These are phyloP conservation scores for Tapirus terrestris DNA, from an alignment of 2,113 vertebrate species.

Conservation along the genomic window DNA sequence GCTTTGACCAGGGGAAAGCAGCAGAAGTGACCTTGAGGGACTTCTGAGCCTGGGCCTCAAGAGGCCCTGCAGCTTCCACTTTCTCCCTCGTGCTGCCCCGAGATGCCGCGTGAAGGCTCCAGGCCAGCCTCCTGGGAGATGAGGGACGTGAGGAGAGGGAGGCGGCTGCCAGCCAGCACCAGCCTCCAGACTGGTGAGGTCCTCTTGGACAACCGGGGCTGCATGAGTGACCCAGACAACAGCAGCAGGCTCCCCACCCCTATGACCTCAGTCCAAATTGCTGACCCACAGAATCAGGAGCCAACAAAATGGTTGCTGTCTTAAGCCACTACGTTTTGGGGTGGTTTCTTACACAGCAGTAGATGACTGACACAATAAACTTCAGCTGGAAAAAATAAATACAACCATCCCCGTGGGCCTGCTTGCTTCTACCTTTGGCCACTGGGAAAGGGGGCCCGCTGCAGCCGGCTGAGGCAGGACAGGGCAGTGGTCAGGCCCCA, in stretches of 20 bases:
- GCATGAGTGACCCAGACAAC: neutral
- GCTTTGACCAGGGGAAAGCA: neutral
- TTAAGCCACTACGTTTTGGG: too few relatives aligned
- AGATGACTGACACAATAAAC: neutral
- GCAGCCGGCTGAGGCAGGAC: neutral
- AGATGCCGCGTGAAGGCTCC: neutral
- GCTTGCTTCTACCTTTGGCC: neutral
- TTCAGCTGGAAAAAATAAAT: neutral
- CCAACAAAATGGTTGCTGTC: neutral
- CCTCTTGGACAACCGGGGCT: neutral
- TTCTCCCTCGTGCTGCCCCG: neutral
- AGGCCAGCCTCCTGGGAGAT: neutral
- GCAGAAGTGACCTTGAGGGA: neutral
- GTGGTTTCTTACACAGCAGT: neutral
- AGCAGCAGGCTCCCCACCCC: neutral
- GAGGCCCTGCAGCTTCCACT: neutral
- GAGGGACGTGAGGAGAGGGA: neutral
- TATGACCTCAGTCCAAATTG: neutral
- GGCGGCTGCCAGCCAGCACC: neutral
- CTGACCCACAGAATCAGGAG: neutral
- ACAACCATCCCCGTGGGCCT: fast-evolving
- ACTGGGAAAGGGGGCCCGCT: neutral
- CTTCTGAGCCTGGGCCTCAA: neutral
- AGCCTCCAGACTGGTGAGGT: neutral
- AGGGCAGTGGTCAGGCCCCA: neutral